phyloP scores from a whole-genome alignment of 2,797 vertebrate genomes.

The Psittacula derbiana region DNA sequence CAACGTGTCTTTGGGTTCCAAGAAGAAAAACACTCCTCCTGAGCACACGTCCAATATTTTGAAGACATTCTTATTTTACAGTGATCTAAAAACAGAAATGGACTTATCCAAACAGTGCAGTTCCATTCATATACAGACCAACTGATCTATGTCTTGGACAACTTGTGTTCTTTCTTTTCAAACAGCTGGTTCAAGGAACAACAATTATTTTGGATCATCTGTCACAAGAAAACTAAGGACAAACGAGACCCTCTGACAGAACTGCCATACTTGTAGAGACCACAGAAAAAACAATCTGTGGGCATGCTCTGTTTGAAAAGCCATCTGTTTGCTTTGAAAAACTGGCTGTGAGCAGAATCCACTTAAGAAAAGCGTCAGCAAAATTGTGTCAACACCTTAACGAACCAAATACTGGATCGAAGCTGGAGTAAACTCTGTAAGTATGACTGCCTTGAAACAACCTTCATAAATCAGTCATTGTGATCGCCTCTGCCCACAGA shows the following conservation, averaged over 20 bases:
- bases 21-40: background rate
- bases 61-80: background rate
- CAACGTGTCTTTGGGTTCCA: background rate
- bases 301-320: constrained; percentile 59
- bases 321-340: constrained; percentile 71
- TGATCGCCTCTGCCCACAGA: background rate
- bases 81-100: constrained; percentile 32
- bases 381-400: constrained; percentile 69
- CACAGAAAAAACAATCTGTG: constrained; percentile 1
- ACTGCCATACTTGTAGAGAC: constrained; percentile 48
- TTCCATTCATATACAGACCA: constrained; percentile 31
- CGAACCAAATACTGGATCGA: constrained; percentile 48
- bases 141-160: background rate
- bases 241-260: constrained; percentile 54
- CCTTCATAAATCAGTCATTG: constrained; percentile 14
- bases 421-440: constrained; percentile 39
- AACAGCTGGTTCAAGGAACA: constrained; percentile 60
- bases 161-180: constrained; percentile 19
- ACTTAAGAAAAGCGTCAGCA: constrained; percentile 65
- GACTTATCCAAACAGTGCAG: constrained; percentile 12
- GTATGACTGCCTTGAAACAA: background rate
- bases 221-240: constrained; percentile 52
- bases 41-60: background rate
- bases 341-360: constrained; percentile 61
- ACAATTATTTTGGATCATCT: constrained; percentile 54